phyloP scores from a whole-genome alignment of 2,888 invertebrate genomes.

The Boloria selene region DNA sequence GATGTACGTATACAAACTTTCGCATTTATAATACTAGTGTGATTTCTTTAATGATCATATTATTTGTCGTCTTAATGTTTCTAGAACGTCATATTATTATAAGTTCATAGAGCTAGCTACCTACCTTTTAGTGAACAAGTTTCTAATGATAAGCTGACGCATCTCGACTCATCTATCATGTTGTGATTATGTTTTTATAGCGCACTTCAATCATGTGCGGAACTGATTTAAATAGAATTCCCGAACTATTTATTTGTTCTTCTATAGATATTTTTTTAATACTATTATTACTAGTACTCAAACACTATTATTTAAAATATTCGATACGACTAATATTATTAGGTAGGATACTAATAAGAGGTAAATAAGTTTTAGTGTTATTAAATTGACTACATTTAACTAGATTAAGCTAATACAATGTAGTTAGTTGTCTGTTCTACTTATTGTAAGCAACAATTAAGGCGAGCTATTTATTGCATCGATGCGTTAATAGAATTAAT shows the following conservation, averaged over 20 bases:
- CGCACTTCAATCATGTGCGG: slow-evolving; percentile 43
- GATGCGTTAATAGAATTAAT: slow-evolving; percentile 48
- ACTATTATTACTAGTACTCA: no score
- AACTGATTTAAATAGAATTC: slow-evolving; percentile 44
- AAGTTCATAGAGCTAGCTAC: slow-evolving; percentile 10
- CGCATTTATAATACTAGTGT: no score
- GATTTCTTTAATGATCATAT: no score
- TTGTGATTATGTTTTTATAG: slow-evolving; percentile 35
- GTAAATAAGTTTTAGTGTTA: neutral
- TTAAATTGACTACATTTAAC: slow-evolving; percentile 6
- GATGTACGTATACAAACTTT: no score
- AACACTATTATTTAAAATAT: no score
- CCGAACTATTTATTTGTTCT: neutral
- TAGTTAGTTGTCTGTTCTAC: slow-evolving; percentile 3
- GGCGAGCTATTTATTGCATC: slow-evolving; percentile 21
- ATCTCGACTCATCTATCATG: slow-evolving; percentile 53
- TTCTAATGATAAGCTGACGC: slow-evolving; percentile 28
- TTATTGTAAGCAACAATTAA: slow-evolving; percentile 21
- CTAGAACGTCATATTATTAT: neutral
- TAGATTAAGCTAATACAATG: slow-evolving; percentile 14
- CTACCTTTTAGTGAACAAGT: slow-evolving; percentile 19
- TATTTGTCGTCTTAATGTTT: neutral
- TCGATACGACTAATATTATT: neutral
- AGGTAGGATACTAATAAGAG: neutral
- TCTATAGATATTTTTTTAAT: neutral